These are phyloP conservation scores for Erpornis zantholeuca DNA, from an alignment of 2,113 vertebrate species.

Conservation along the genomic window DNA sequence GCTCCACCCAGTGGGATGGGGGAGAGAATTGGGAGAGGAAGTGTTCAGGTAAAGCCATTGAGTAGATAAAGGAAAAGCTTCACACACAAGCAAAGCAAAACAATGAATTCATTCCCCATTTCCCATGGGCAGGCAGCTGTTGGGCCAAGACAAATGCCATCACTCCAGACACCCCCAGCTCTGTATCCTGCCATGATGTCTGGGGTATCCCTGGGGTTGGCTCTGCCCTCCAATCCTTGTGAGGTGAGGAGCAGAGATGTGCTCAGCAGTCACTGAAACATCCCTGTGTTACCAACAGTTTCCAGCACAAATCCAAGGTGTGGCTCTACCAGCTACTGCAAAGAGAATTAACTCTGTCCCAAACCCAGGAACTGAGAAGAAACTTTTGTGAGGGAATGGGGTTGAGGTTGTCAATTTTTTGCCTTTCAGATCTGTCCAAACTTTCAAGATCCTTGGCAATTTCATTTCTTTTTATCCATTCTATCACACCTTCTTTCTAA, in stretches of 20 bases:
- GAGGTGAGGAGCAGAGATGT: not conserved
- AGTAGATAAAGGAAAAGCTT: not conserved
- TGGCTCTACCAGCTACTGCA: not conserved
- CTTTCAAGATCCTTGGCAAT: not conserved
- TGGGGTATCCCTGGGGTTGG: not conserved
- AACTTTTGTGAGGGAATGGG: not conserved
- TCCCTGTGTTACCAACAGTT: not conserved
- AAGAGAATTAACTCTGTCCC: not conserved
- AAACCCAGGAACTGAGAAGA: not conserved
- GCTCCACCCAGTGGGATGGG: not conserved
- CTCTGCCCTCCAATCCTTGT: not conserved
- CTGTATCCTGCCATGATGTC: accelerated
- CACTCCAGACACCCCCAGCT: not conserved
- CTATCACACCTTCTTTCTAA: not conserved
- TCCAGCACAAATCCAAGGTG: not conserved
- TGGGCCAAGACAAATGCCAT: not conserved
- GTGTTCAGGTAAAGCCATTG: not conserved
- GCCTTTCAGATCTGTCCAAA: not conserved
- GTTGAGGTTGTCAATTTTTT: not conserved
- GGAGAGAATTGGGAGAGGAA: not conserved
- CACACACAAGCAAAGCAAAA: not conserved
- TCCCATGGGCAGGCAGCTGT: not conserved
- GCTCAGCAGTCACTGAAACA: not conserved
- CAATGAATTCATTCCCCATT: not conserved
- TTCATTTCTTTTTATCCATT: not conserved